Conservation (phyloP, 2,797 vertebrate genomes). For the Alectoris magna region DNA sequence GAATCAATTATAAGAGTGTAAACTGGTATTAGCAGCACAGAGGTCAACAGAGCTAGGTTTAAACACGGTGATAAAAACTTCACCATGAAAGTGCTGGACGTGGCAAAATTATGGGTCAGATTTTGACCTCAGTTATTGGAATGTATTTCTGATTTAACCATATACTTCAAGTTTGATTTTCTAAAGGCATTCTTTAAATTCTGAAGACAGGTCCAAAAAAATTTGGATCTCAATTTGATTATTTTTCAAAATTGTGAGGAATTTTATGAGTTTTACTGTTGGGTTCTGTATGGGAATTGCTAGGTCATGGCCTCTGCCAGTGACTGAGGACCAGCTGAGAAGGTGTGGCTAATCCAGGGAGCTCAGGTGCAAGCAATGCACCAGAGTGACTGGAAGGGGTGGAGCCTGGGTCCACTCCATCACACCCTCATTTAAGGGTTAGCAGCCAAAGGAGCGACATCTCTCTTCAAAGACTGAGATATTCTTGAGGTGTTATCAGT, state of each 20-base stretch:
- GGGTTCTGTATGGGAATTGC: not conserved
- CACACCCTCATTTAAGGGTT: too few species aligned
- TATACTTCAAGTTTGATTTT: not conserved
- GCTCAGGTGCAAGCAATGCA: too few species aligned
- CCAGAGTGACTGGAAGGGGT: too few species aligned
- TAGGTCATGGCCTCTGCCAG: too few species aligned
- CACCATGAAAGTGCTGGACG: not conserved
- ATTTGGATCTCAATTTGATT: not conserved
- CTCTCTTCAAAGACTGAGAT: too few species aligned
- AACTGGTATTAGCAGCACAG: not conserved
- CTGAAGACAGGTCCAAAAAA: not conserved
- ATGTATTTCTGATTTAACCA: not conserved
- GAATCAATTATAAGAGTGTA: not conserved
- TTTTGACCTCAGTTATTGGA: not conserved
- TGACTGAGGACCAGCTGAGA: too few species aligned
- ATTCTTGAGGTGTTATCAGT: too few species aligned
- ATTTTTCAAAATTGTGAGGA: not conserved
- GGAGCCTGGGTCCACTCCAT: too few species aligned
- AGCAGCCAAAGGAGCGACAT: too few species aligned
- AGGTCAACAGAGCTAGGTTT: not conserved
- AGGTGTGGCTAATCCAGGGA: too few species aligned
- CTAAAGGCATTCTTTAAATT: not conserved
- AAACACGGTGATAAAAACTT: not conserved
- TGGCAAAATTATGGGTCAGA: not conserved
- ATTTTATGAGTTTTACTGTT: not conserved